Evolutionary conservation across 2,113 vertebrate species (phyloP), one percentile per base, ranked within the genome.

Genomic region (Tylochromis polylepis): DNA sequence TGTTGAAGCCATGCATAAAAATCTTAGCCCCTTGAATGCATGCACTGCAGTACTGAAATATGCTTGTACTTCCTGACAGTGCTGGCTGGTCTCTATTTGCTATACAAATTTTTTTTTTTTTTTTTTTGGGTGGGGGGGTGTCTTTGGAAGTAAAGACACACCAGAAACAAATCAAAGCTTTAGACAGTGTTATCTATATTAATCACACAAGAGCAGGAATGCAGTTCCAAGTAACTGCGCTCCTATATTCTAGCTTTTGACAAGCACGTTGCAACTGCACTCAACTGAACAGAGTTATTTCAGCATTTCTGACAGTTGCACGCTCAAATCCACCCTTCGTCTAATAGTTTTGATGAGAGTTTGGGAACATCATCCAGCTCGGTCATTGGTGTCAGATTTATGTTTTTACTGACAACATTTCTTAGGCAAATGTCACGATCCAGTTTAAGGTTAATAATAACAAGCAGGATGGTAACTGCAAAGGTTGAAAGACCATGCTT

Each of bases 51-150:
- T 3, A 60, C 51, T 22, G 57, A 58, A 82, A 36, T 83, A 27
- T 87, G 41, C 12, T 8, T 43, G 6, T 16, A 77, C 85, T 92
- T 91, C 90, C 85, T 84, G 11, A 79, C 53, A 49, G 10, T 57
- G 11, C 31, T 20, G 3, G 1, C 29, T 60, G 65, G 78, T 82
- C 36, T 84, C 4, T 31, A 22, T 83, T 59, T 67, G 46, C 46
- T 58, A 79, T 22, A 34, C 36, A 58, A 24, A 29, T 81, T n/a
- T 18, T 3, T 27, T 62, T 34, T 4, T 34, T 72, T 16, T 18
- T 1, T 2, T 20, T 2, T 27, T 2, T 27, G 3, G 31, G n/a
- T n/a, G n/a, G n/a, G n/a, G n/a, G 84, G 22, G 15, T 22, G 29
- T 1, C 2, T 62, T 46, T 62, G 38, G 14, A 20, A 11, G 65